phyloP scores from a whole-genome alignment of 2,888 invertebrate genomes.

The Carcina quercana region DNA sequence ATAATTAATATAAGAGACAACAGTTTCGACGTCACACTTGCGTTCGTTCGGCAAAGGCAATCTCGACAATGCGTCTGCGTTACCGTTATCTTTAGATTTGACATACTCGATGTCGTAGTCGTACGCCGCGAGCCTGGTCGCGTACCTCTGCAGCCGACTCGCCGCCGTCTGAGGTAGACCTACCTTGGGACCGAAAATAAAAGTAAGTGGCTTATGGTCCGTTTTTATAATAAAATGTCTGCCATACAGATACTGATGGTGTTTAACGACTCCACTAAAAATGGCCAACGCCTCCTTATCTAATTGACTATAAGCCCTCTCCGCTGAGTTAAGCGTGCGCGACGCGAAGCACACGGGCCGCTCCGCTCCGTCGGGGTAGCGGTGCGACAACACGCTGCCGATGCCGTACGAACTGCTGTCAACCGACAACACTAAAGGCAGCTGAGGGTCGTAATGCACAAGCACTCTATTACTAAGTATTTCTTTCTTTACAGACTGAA shows the following conservation, averaged over 20 bases:
- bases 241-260: not conserved
- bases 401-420: slow-evolving; percentile 9
- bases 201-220: not conserved
- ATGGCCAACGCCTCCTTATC: slow-evolving; percentile 6
- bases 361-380: slow-evolving; percentile 1
- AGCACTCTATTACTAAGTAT: slow-evolving; percentile 3
- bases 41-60: no score
- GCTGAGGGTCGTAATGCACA: slow-evolving; percentile 6
- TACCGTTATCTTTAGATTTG: not conserved
- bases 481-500: slow-evolving; percentile 5
- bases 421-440: slow-evolving; percentile 2
- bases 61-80: slow-evolving; percentile 9
- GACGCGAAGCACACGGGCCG: slow-evolving; percentile 6
- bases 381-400: slow-evolving; percentile 7
- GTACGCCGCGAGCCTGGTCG: not conserved
- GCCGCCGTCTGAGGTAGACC: not conserved
- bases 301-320: slow-evolving; percentile 1
- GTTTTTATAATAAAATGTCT: not conserved
- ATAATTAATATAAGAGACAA: no score
- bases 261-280: slow-evolving; percentile 16
- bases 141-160: not conserved
- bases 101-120: not conserved
- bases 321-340: slow-evolving; percentile 2
- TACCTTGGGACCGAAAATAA: not conserved
- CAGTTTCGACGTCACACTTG: no score